phyloP scores from a whole-genome alignment of 2,113 vertebrate species.

The Indicator maculatus region DNA sequence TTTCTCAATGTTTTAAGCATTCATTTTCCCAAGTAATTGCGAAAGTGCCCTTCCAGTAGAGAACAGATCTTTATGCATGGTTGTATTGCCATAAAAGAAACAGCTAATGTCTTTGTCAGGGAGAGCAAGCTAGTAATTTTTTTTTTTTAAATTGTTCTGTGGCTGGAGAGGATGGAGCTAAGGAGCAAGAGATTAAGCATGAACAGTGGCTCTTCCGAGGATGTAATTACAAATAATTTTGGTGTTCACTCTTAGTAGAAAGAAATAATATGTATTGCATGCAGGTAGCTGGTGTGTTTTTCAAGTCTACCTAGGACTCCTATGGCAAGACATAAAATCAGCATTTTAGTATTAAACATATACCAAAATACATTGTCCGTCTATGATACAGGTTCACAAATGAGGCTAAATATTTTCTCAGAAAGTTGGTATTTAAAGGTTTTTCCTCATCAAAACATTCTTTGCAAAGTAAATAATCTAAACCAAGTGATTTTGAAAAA shows the following conservation, averaged over 20 bases:
- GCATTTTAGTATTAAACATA: neutral
- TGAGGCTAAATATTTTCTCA: neutral
- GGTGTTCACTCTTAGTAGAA: neutral
- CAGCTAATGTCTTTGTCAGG: neutral
- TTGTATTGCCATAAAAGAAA: neutral
- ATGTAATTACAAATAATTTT: neutral
- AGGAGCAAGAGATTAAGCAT: neutral
- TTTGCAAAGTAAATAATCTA: neutral
- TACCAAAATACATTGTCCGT: neutral
- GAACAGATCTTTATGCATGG: neutral
- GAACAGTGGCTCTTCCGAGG: neutral
- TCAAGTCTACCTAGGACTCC: neutral
- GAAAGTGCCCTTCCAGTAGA: neutral
- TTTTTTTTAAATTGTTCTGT: neutral
- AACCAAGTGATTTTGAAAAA: neutral
- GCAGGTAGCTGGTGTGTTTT: neutral
- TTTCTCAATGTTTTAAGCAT: neutral
- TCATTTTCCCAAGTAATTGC: neutral
- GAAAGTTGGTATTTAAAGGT: neutral
- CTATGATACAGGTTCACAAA: neutral
- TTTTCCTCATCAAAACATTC: neutral
- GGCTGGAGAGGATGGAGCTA: neutral
- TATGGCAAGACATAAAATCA: neutral
- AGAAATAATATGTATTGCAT: neutral
- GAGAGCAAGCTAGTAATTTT: neutral